A percentile compares a stretch with the other conserved stretches of the same genome.
Conservation (phyloP, 2,888 invertebrate species). For the Phyllotreta cruciferae region DNA sequence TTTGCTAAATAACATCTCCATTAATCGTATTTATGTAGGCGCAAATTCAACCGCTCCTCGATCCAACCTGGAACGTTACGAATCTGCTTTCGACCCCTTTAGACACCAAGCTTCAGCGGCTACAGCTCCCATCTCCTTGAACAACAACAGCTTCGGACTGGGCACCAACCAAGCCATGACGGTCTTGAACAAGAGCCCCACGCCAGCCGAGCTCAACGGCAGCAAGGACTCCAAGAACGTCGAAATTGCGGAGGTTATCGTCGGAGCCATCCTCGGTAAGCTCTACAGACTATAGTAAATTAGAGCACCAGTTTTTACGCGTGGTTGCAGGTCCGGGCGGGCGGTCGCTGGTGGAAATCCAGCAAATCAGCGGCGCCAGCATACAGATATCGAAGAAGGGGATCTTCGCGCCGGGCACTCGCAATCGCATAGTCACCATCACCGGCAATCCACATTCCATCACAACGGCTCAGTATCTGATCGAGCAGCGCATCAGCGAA, state of each 20-base stretch:
- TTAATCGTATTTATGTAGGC: not conserved
- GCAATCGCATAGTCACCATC: slow-evolving; percentile 97
- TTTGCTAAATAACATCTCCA: not conserved
- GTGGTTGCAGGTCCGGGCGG: slow-evolving; percentile 81
- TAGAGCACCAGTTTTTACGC: not conserved
- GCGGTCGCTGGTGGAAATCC: slow-evolving; percentile 95
- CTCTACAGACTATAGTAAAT: not conserved
- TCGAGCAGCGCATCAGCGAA: slow-evolving; percentile 95
- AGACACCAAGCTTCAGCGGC: slow-evolving; percentile 77
- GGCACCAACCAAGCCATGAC: slow-evolving; percentile 76
- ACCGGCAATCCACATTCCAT: slow-evolving; percentile 89
- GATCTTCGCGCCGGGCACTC: slow-evolving; percentile 95
- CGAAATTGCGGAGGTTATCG: slow-evolving; percentile 95
- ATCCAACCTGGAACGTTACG: slow-evolving; percentile 76
- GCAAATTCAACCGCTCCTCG: slow-evolving; percentile 71
- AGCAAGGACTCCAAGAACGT: slow-evolving; percentile 88
- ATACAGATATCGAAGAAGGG: slow-evolving; percentile 99
- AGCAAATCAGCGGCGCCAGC: slow-evolving; percentile 95
- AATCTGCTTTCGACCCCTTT: slow-evolving; percentile 73
- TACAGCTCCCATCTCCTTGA: slow-evolving; percentile 79
- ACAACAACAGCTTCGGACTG: slow-evolving; percentile 89
- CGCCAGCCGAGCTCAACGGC: slow-evolving; percentile 74
- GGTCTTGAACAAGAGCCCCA: slow-evolving; percentile 82
- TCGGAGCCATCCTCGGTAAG: slow-evolving; percentile 93
- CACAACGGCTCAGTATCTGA: slow-evolving; percentile 90